Conservation (phyloP, 2,113 vertebrate genomes). For the Passer montanus region DNA sequence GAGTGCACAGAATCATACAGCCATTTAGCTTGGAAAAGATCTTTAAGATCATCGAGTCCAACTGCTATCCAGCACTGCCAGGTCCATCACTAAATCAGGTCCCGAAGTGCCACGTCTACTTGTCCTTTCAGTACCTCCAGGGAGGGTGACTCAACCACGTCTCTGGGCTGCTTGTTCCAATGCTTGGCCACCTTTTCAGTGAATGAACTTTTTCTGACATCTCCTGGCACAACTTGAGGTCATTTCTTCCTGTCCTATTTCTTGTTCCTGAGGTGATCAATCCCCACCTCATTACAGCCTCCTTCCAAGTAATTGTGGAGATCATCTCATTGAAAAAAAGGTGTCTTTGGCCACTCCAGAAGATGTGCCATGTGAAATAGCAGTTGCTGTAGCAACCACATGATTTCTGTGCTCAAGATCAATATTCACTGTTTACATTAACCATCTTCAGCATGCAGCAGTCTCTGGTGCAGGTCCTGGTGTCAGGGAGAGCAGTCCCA, state of each 20-base stretch:
- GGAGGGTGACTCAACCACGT: background rate
- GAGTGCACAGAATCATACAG: background rate
- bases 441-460: background rate
- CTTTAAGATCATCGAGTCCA: background rate
- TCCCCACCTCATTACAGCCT: background rate
- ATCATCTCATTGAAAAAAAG: background rate
- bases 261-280: background rate
- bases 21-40: background rate
- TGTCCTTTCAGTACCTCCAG: background rate
- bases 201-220: background rate
- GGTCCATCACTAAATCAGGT: background rate
- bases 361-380: background rate
- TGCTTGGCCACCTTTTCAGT: background rate
- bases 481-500: background rate
- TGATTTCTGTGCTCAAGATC: background rate
- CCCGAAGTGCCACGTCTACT: rapidly evolving
- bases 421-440: background rate
- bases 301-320: background rate
- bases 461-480: background rate
- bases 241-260: background rate
- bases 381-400: background rate
- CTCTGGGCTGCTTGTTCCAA: background rate
- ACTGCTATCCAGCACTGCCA: background rate
- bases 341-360: background rate
- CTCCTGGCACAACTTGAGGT: background rate